Evolutionary conservation across 2,888 invertebrate genomes (phyloP).

Genomic region (Ornithoptera priamus): DNA sequence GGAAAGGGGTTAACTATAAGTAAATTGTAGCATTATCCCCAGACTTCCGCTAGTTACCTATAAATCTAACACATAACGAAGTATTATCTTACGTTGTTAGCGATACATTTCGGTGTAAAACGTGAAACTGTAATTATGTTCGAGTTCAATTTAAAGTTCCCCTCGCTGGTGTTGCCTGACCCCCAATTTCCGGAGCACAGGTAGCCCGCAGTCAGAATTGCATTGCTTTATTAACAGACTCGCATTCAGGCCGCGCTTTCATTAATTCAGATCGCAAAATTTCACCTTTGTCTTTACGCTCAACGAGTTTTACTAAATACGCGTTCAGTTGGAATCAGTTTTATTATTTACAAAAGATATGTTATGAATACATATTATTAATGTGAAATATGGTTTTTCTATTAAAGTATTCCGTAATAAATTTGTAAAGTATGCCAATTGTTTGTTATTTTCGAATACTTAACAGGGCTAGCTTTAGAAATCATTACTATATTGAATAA

Average conservation of each 20-base stretch:
- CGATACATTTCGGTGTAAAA: neutral
- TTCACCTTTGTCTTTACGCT: neutral
- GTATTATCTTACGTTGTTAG: neutral
- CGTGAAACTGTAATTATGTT: neutral
- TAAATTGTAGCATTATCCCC: too few relatives aligned
- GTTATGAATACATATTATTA: too few relatives aligned
- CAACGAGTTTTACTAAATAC: neutral
- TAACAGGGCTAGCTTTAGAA: too few relatives aligned
- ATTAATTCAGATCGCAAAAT: neutral
- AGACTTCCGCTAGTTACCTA: too few relatives aligned
- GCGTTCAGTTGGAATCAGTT: neutral
- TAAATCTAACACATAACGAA: too few relatives aligned
- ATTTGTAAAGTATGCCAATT: too few relatives aligned
- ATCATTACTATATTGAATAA: too few relatives aligned
- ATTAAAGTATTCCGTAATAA: too few relatives aligned
- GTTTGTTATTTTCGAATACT: too few relatives aligned
- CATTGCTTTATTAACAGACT: neutral
- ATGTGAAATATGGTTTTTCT: too few relatives aligned
- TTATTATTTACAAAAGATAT: too few relatives aligned
- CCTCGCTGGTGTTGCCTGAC: neutral
- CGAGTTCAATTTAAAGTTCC: conserved; percentile 2
- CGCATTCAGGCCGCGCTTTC: neutral
- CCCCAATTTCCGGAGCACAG: neutral
- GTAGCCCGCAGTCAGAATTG: neutral
- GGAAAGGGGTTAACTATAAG: too few relatives aligned